Percentiles rank a stretch among this genome's conserved stretches.
Evolutionary conservation across 1,140 invertebrate genomes (phyloP).

Genomic region (Samia ricini): DNA sequence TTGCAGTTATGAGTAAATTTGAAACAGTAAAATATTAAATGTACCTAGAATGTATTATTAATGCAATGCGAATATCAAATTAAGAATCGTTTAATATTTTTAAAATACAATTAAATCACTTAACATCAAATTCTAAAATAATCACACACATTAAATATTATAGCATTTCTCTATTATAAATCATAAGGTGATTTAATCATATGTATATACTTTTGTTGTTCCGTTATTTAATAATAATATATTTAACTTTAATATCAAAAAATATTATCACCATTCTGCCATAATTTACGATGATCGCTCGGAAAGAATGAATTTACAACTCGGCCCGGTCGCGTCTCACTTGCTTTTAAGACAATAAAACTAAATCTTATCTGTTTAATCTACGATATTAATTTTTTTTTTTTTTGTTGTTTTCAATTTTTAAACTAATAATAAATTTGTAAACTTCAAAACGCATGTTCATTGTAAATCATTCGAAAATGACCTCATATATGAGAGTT

Average conservation of each 20-base stretch:
- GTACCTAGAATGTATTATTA: too few relatives aligned
- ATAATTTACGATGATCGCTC: conserved; percentile 32
- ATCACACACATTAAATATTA: too few relatives aligned
- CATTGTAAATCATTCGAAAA: not conserved
- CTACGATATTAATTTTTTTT: not conserved
- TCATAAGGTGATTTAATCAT: not conserved
- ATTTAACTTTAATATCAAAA: conserved; percentile 21
- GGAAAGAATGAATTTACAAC: conserved; percentile 37
- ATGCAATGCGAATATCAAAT: too few relatives aligned
- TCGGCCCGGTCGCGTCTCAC: conserved; percentile 26
- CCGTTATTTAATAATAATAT: conserved; percentile 8
- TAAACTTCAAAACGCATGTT: not conserved
- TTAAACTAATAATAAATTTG: not conserved
- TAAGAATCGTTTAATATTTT: too few relatives aligned
- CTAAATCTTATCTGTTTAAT: conserved; percentile 14
- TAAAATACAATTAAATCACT: too few relatives aligned
- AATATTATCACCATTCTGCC: conserved; percentile 22
- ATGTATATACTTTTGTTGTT: not conserved
- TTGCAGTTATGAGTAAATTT: too few relatives aligned
- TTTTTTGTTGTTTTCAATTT: not conserved
- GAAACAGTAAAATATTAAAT: too few relatives aligned
- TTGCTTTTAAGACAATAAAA: conserved; percentile 35
- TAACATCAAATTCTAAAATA: too few relatives aligned
- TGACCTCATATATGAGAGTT: too few relatives aligned
- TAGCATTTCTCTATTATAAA: too few relatives aligned